Conservation (phyloP, 2,113 vertebrate genomes). For the Callipepla californica region DNA sequence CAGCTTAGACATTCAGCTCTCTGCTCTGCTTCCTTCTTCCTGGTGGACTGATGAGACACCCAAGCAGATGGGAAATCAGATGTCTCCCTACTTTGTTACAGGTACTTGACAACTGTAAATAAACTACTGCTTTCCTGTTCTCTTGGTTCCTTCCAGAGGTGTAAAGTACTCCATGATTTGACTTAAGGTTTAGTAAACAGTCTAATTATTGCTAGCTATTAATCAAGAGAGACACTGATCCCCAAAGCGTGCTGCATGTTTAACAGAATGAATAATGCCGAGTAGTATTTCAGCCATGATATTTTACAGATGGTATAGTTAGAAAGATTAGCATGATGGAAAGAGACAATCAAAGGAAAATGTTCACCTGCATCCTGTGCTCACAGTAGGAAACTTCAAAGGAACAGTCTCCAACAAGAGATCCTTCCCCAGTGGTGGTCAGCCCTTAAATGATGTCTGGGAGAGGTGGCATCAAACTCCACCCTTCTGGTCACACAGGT, state of each 20-base stretch:
- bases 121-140: background rate
- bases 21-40: background rate
- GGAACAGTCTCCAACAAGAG: too few relatives aligned
- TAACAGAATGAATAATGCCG: too few relatives aligned
- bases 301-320: too few relatives aligned
- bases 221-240: background rate
- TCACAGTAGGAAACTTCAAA: too few relatives aligned
- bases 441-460: too few relatives aligned
- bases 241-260: background rate
- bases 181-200: background rate
- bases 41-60: background rate
- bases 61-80: background rate
- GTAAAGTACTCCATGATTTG: rapidly evolving
- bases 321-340: too few relatives aligned
- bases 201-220: background rate
- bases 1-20: background rate
- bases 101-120: background rate
- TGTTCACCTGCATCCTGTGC: too few relatives aligned
- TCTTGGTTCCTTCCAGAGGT: background rate
- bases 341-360: too few relatives aligned
- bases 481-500: too few relatives aligned
- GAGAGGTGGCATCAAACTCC: too few relatives aligned
- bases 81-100: background rate
- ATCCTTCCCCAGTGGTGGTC: too few relatives aligned
- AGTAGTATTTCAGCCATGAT: too few relatives aligned